Evolutionary conservation across 2,888 invertebrate genomes (phyloP), one percentile per base, ranked within the genome.

Genomic region (Lutraria lutraria): DNA sequence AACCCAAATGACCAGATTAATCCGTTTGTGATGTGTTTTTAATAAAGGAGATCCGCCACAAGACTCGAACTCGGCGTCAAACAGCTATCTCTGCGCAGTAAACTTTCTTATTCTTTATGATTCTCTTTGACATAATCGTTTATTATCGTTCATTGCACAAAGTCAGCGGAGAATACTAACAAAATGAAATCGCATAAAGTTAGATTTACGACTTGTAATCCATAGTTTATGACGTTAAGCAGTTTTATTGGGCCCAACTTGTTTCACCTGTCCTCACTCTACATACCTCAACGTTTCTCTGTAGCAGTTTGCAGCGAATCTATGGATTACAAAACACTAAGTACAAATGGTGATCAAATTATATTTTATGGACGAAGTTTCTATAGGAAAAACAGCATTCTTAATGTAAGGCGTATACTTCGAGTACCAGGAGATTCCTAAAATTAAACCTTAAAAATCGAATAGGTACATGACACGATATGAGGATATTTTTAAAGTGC

Each of bases 81-180:
- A 31, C 31, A 34, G 79, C 60, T 56, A 79, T 85, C 6, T 15
- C 79, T 31, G 31, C 34, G 76, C 34, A 76, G 76, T 76, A 76
- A 76, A 76, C 31, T 76, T 31, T 13, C 76, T 60, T 29, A 86
- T 53, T 53, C 56, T 21, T 63, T 54, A 76, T 87, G 21, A 83
- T 87, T 87, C 80, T 31, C 52, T 54, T 87, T 83, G 53, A 87
- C 83, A 87, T 87, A 87, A 87, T 87, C 76, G 76, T 87, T 87
- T 83, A 87, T 87, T 63, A 54, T 83, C 34, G 83, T 80, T 87
- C 87, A 87, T 87, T 87, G 60, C 87, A 31, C 87, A 87, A 83
- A 87, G 60, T 80, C 83, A 83, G 80, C 87, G 80, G 54, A 87
- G 83, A 87, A 87, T 81, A 34, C 83, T 6, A 63, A 52, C 76